These are phyloP conservation scores for Falco rusticolus DNA, from an alignment of 2,797 vertebrate species.

Conservation along the genomic window DNA sequence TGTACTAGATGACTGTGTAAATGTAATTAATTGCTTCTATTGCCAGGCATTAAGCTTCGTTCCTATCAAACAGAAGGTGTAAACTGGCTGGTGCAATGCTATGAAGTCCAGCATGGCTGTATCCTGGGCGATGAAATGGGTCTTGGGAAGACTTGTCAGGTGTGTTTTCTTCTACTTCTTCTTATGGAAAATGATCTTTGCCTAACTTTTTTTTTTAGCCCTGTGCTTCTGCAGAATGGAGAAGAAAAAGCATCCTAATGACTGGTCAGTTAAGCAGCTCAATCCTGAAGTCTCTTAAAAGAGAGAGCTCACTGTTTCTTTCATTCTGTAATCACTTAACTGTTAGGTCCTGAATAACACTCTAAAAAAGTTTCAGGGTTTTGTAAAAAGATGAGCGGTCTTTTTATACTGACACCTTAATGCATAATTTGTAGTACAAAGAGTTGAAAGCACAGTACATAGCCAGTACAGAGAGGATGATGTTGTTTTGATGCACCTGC, in stretches of 20 bases:
- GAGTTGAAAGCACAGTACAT: not conserved
- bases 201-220: not conserved
- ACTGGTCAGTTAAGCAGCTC: not conserved
- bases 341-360: not conserved
- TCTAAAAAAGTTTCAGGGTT: not conserved
- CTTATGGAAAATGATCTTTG: not conserved
- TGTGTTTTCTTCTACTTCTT: slow-evolving; percentile 14
- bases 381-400: not conserved
- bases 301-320: not conserved
- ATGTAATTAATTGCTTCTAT: not conserved
- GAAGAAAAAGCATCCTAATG: not conserved
- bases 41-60: slow-evolving; percentile 82
- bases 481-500: not conserved
- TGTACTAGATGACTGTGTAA: not conserved
- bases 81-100: slow-evolving; percentile 85
- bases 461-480: not conserved
- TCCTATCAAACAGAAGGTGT: slow-evolving; percentile 89
- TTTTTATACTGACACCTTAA: not conserved
- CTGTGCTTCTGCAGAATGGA: not conserved
- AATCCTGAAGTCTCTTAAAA: not conserved
- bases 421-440: not conserved
- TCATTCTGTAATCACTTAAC: not conserved
- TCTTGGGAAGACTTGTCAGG: slow-evolving; percentile 96
- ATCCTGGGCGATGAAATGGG: slow-evolving; percentile 96
- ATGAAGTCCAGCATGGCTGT: slow-evolving; percentile 84